Evolutionary conservation across 1,140 invertebrate species (phyloP), one percentile per base, ranked within the genome.

Genomic region (Drosophila pachea): DNA sequence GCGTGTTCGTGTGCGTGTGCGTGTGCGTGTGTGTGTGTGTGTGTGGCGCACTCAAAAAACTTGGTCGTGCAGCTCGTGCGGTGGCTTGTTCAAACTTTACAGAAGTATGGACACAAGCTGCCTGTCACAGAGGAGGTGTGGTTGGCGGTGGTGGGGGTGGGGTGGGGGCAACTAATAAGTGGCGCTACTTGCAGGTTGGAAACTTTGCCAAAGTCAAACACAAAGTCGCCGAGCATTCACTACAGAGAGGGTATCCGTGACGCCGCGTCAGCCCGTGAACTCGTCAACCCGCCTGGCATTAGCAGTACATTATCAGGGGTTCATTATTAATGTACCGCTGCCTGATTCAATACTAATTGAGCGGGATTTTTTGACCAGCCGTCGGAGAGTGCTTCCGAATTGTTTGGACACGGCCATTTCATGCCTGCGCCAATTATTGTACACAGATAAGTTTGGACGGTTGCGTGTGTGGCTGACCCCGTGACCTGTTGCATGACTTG

Each of bases 121-220:
- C 22, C n/a, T n/a, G n/a, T n/a, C n/a, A n/a, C n/a, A n/a, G n/a
- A n/a, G n/a, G n/a, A n/a, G n/a, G n/a, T n/a, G n/a, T n/a, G n/a
- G n/a, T n/a, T n/a, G n/a, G n/a, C n/a, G n/a, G n/a, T n/a, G n/a
- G n/a, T n/a, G n/a, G n/a, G n/a, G n/a, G n/a, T n/a, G n/a, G n/a
- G n/a, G n/a, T n/a, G 50, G 52, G 31, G 5, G 63, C 58, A 72
- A 63, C 69, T 61, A 68, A 59, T 68, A 78, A 78, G 75, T 82
- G 73, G 63, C 55, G 48, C 42, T 50, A 65, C 63, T 64, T 66
- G 73, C 49, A 43, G 47, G 55, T 75, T 48, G 61, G 35, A 65
- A 84, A 83, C 72, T 84, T 83, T 75, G 68, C 78, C 78, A 83
- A 83, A 83, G 78, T 83, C 79, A 83, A 83, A 84, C 73, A 84